Evolutionary conservation across 2,113 vertebrate species (phyloP), one percentile per base, ranked within the genome.

Genomic region (Scatophagus argus): DNA sequence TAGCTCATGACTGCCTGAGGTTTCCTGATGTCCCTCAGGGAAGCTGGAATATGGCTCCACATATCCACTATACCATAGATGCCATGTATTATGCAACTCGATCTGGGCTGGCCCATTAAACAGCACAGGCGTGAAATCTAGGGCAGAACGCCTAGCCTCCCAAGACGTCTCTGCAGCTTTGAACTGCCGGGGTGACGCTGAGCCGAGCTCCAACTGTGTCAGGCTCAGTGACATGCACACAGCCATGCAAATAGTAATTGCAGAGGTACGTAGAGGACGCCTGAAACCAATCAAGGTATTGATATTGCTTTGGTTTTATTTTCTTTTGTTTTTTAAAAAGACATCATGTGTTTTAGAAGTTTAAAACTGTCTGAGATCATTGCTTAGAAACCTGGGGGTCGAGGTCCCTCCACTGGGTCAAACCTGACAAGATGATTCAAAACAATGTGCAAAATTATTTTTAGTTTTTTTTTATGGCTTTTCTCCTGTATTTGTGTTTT

Each of bases 101-200:
- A 91, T 89, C 83, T 55, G 39, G 70, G 64, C 86, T 85, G 89
- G 86, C 83, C 87, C 85, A 91, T 90, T 90, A 93, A 91, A 74
- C 83, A 77, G 87, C 79, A 86, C 86, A 81, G 84, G 89, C 84
- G 63, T 91, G 80, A 92, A 93, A 94, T 93, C 74, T 91, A 82
- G 91, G 87, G 82, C 91, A 89, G 81, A 81, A 79, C 9, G 82
- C 76, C 77, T 85, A 65, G 86, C 85, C 87, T 87, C 79, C 83
- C 70, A 87, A 91, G 87, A 91, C 76, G 61, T 84, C 74, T 78
- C 80, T 62, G 46, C 77, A 78, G 87, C 83, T 87, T 72, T 77
- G 75, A 88, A 84, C 71, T 27, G 61, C 62, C 6, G 59, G 62
- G 77, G 74, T 84, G 86, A 87, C 25, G 64, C 80, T 61, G 65